Evolutionary conservation across 1,140 invertebrate species (phyloP), one percentile per base, ranked within the genome.

Genomic region (Apis dorsata): DNA sequence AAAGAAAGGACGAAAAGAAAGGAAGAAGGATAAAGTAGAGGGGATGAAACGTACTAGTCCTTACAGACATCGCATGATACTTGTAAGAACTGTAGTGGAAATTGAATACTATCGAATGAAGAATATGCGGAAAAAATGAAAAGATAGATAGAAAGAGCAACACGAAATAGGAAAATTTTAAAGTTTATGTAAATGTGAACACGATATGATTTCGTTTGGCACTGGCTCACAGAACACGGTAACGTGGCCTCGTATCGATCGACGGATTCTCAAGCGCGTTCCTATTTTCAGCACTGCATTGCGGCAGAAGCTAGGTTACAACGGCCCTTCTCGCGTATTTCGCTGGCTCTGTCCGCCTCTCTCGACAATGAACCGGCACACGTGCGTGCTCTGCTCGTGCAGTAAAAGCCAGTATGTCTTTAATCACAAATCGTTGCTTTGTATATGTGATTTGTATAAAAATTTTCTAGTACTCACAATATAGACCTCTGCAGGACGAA

Each of bases 401-500:
- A 28, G 9, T 13, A 13, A 68, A 44, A 19, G 24, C 2, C 5
- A 7, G 12, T 44, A 17, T 8, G 2, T 10, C 11, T 28, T 21
- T 10, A 21, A 59, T 19, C n/a, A 28, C 15, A 12, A 4, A 10
- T 21, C n/a, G 10, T 24, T 4, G 49, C 8, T 13, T 63, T 9
- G 34, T 28, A 10, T 28, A 34, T 5, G 57, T 12, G 5, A 9
- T 76, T 68, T 34, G 15, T 60, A 49, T 3, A 68, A 79, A 82
- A 85, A 80, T 63, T 73, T 81, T 59, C 77, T 62, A 34, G 69
- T 93, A 94, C 93, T 94, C 88, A 94, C 93, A 93, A 88, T 89
- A 93, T 85, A 83, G 89, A 93, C 69, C 88, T 92, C 83, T 93
- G 93, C 83, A 93, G 88, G 84, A 92, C 91, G 87, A 93, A 93